Conservation (phyloP, 2,113 vertebrate species). For the Trichechus manatus region DNA sequence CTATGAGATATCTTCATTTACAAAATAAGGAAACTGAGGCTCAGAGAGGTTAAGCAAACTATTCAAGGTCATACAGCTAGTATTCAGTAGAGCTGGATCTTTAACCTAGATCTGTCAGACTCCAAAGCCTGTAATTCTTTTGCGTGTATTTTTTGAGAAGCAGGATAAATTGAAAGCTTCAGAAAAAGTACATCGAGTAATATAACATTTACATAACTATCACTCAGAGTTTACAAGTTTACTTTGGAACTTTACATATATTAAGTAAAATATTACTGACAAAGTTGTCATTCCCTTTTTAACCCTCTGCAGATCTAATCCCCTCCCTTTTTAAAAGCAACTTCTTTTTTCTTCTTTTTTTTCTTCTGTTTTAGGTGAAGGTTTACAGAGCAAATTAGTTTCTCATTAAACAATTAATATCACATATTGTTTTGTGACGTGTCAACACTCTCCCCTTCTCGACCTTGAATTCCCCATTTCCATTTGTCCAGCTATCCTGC, state of each 20-base stretch:
- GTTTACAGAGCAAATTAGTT: too few relatives aligned
- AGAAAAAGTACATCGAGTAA: not conserved
- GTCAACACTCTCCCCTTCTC: too few relatives aligned
- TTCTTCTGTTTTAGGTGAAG: too few relatives aligned
- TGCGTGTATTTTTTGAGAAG: not conserved
- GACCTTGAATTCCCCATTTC: too few relatives aligned
- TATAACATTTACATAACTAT: not conserved
- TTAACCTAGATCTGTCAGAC: not conserved
- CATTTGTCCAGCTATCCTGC: too few relatives aligned
- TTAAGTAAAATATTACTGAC: not conserved
- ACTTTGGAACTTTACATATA: not conserved
- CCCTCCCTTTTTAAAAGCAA: not conserved
- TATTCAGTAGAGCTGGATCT: not conserved
- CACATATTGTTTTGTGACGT: too few relatives aligned
- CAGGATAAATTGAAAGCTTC: not conserved
- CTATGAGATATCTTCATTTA: not conserved
- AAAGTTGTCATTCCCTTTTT: not conserved
- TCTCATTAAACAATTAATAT: too few relatives aligned
- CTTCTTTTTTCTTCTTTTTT: too few relatives aligned
- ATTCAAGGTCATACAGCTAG: not conserved
- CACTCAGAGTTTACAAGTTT: not conserved
- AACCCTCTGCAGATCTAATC: not conserved
- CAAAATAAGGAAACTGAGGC: not conserved
- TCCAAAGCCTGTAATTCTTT: conserved; percentile 7
- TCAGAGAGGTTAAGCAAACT: not conserved